A percentile compares a stretch with the other conserved stretches of the same genome.
phyloP scores from a whole-genome alignment of 2,797 vertebrate genomes.

The Typhlichthys subterraneus region DNA sequence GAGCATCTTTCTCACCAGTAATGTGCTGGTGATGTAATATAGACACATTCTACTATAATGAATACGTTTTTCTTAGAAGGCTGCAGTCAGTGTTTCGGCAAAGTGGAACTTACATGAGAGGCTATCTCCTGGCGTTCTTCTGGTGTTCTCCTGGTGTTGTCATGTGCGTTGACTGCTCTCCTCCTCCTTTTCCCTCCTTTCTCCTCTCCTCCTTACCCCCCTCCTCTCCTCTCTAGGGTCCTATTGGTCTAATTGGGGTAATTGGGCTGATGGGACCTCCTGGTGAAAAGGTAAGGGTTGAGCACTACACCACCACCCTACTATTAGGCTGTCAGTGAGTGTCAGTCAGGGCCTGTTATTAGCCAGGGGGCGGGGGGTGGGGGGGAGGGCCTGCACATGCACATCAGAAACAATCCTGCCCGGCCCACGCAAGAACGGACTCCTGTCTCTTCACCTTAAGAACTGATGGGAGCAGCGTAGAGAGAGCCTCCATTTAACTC shows the following conservation, averaged over 20 bases:
- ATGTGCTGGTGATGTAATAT: no score
- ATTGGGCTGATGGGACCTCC: constrained; percentile 81
- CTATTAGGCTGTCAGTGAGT: constrained; percentile 72
- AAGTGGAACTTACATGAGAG: no score
- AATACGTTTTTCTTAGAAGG: no score
- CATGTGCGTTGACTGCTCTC: neutral
- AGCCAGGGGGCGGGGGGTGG: constrained; percentile 29
- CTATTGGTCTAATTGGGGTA: constrained; percentile 84
- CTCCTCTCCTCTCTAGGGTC: constrained; percentile 75
- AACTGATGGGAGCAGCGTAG: no score
- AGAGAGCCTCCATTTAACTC: no score
- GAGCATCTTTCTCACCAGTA: no score
- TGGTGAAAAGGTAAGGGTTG: constrained; percentile 89
- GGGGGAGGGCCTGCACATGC: constrained; percentile 35
- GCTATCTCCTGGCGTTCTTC: no score
- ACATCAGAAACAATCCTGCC: constrained; percentile 47
- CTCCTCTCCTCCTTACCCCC: constrained; percentile 2
- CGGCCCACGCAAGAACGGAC: constrained; percentile 17
- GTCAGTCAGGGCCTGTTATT: constrained; percentile 65
- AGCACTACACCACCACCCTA: constrained; percentile 35
- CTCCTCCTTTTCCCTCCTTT: constrained; percentile 2
- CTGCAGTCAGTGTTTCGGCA: no score
- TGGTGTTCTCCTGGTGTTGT: no score
- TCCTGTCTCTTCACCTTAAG: neutral
- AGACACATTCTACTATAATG: no score